phyloP scores from a whole-genome alignment of 2,797 vertebrate genomes.

The Sebastolobus alascanus region DNA sequence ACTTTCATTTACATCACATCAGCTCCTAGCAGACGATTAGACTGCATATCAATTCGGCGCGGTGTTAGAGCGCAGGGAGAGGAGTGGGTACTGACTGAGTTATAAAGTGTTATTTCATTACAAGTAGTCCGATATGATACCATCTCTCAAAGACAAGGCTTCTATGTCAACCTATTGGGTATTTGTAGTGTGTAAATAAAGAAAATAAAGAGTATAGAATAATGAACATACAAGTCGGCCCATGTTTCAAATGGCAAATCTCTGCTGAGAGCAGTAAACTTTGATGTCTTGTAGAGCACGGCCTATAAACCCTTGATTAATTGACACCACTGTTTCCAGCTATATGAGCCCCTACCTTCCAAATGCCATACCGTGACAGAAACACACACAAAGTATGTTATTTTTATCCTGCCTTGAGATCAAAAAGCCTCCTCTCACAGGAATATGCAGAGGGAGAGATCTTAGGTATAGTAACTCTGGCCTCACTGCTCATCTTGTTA shows the following conservation, averaged over 20 bases:
- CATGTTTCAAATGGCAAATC: conserved; percentile 61
- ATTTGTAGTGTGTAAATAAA: conserved; percentile 50
- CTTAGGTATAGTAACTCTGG: conserved; percentile 60
- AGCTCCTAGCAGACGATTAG: conserved; percentile 91
- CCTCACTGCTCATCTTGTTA: conserved; percentile 83
- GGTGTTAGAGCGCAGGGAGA: conserved; percentile 66
- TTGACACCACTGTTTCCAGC: conserved; percentile 80
- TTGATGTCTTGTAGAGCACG: conserved; percentile 59
- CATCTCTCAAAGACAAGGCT: conserved; percentile 19
- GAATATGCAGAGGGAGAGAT: conserved; percentile 68
- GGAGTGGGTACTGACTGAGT: conserved; percentile 50
- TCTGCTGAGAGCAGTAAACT: conserved; percentile 65
- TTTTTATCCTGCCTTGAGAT: conserved; percentile 81
- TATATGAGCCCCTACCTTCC: conserved; percentile 68
- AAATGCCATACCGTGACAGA: conserved; percentile 67
- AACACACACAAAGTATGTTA: conserved; percentile 72
- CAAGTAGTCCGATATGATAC: conserved; percentile 49
- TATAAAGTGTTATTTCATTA: conserved; percentile 60
- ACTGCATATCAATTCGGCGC: conserved; percentile 91
- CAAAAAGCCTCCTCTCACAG: conserved; percentile 75
- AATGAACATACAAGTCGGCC: conserved; percentile 48
- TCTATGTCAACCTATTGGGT: conserved; percentile 24
- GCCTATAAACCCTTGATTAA: conserved; percentile 83
- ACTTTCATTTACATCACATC: conserved; percentile 98
- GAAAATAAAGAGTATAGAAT: conserved; percentile 43